A percentile compares a stretch with the other conserved stretches of the same genome.
These are phyloP conservation scores for Lycophotia porphyrea DNA, from an alignment of 2,888 invertebrate genomes.

Conservation along the genomic window DNA sequence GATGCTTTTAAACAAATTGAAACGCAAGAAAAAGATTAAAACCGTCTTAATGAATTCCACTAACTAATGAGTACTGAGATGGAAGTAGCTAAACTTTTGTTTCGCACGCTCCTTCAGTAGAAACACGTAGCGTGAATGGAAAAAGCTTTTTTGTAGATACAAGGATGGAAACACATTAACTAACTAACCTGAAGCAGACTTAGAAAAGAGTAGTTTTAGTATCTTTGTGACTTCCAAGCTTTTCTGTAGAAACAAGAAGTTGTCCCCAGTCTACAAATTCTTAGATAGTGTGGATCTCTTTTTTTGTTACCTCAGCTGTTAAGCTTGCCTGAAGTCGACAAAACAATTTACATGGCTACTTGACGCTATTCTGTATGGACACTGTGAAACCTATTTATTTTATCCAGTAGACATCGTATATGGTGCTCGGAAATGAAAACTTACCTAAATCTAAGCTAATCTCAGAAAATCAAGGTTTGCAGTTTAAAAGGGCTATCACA, in stretches of 20 bases:
- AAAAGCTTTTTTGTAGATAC: constrained; percentile 31
- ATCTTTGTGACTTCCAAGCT: constrained; percentile 18
- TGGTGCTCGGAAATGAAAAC: not conserved
- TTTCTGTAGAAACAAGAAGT: constrained; percentile 3
- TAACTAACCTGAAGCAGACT: constrained; percentile 36
- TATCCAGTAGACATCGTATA: not conserved
- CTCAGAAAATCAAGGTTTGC: not conserved
- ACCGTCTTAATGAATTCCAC: constrained; percentile 43
- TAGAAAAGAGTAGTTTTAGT: constrained; percentile 16
- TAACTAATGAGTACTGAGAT: constrained; percentile 41
- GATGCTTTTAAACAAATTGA: constrained; percentile 52
- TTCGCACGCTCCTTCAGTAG: constrained; percentile 32
- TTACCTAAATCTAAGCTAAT: not conserved
- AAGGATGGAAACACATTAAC: constrained; percentile 40
- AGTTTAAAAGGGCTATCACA: too few relatives aligned
- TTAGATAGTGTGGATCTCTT: not conserved
- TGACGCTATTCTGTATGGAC: not conserved
- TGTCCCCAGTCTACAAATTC: not conserved
- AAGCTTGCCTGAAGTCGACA: not conserved
- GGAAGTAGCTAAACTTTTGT: constrained; percentile 41
- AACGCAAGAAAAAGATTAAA: constrained; percentile 31
- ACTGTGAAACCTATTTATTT: not conserved
- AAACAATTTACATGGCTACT: not conserved
- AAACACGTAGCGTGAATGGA: constrained; percentile 32
- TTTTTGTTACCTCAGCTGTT: not conserved